phyloP scores from a whole-genome alignment of 2,113 vertebrate genomes.

The Passer domesticus region DNA sequence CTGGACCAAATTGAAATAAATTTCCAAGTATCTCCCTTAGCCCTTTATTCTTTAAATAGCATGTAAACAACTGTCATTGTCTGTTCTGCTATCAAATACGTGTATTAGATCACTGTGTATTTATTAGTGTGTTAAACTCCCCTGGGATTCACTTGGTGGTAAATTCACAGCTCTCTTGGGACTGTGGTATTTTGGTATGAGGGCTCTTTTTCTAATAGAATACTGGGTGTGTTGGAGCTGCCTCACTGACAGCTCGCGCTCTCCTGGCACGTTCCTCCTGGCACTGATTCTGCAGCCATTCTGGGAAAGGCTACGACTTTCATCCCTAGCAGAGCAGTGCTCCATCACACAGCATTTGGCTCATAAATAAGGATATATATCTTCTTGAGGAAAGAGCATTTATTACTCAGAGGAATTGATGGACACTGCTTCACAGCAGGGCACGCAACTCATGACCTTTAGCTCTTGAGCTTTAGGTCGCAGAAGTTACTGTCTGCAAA shows the following conservation, averaged over 20 bases:
- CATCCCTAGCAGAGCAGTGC: background rate
- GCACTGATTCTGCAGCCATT: fast-evolving
- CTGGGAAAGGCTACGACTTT: background rate
- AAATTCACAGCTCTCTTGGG: background rate
- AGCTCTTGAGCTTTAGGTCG: background rate
- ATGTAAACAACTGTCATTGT: background rate
- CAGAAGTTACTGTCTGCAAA: background rate
- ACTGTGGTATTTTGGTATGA: background rate
- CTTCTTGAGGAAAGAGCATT: background rate
- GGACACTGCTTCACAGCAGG: background rate
- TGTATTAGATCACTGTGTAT: background rate
- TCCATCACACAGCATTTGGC: background rate
- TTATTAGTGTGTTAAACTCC: background rate
- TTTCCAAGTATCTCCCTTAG: background rate
- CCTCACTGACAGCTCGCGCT: background rate
- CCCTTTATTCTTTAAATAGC: background rate
- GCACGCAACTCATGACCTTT: background rate
- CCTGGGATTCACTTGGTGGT: background rate
- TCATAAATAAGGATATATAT: background rate
- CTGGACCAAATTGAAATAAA: background rate
- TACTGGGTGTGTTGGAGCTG: background rate
- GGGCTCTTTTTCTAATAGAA: background rate
- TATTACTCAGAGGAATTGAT: background rate
- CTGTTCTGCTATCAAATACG: background rate
- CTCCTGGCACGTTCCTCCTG: background rate